These are phyloP conservation scores for Drosophila nikananu DNA, from an alignment of 1,140 invertebrate genomes.

Conservation along the genomic window DNA sequence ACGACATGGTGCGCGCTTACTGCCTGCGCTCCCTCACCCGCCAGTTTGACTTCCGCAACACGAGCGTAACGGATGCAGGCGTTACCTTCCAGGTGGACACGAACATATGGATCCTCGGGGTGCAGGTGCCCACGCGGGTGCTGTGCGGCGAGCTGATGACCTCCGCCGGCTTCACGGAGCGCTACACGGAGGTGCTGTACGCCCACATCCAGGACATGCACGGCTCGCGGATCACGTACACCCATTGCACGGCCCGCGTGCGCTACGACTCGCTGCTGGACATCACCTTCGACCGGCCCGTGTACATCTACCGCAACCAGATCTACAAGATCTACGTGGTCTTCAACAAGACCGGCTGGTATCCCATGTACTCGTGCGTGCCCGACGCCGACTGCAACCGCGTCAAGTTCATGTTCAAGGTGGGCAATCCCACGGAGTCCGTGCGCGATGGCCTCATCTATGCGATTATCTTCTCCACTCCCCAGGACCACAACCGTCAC, in stretches of 20 bases:
- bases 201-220: constrained; percentile 92
- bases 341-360: constrained; percentile 92
- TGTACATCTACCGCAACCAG: constrained; percentile 91
- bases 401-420: constrained; percentile 91
- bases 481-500: constrained; percentile 71
- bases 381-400: constrained; percentile 88
- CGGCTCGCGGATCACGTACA: constrained; percentile 91
- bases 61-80: constrained; percentile 90
- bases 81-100: constrained; percentile 91
- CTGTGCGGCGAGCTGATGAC: constrained; percentile 86
- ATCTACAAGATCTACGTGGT: constrained; percentile 92
- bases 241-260: constrained; percentile 91
- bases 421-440: constrained; percentile 88
- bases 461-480: constrained; percentile 89
- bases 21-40: constrained; percentile 88
- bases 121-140: constrained; percentile 88
- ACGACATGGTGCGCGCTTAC: constrained; percentile 88
- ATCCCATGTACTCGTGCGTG: constrained; percentile 90
- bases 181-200: constrained; percentile 91
- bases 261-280: constrained; percentile 89
- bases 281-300: constrained; percentile 91
- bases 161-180: constrained; percentile 80
- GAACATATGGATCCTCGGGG: constrained; percentile 91
- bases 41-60: constrained; percentile 89
- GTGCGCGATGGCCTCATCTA: constrained; percentile 91